Evolutionary conservation across 2,888 invertebrate genomes (phyloP), one percentile per base, ranked within the genome.

Genomic region (Tachina lurida): DNA sequence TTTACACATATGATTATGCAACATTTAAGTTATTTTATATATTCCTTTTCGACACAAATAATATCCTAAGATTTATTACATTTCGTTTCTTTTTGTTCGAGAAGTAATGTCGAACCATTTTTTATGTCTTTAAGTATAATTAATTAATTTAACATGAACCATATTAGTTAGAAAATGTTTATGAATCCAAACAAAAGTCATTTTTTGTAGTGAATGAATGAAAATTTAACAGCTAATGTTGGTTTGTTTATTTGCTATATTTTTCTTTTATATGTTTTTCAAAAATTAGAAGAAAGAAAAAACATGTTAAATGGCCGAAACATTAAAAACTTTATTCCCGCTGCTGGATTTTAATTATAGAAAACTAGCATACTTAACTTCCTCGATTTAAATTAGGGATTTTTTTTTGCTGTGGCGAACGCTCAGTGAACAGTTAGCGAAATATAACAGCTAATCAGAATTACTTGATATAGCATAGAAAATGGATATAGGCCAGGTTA

Each of bases 111-210:
- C 19, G 52, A 54, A n/a, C 15, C 9, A 60, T n/a, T n/a, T 39
- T n/a, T 41, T 60, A 31, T 31, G 31, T 60, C 2, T 41, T 56
- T 31, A 31, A 56, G 56, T 31, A 56, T 31, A 56, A 49, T 80
- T 74, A 22, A 60, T 58, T 17, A 47, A 49, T 58, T 17, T 67
- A 22, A 56, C 75, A 75, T 81, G 68, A 81, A 68, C 75, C 67
- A 54, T 74, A 15, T 74, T 49, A 62, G 68, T 39, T 49, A 62
- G 47, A 56, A 45, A 54, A 75, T 73, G 71, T 52, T 81, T 68
- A 81, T 75, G 81, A 75, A 81, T 75, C 81, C 81, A 81, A 81
- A 81, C 81, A 81, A 81, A 81, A 81, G 81, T 60, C 39, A n/a
- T 60, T 60, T 60, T 39, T 58, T 58, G 22, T 60, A 60, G 56